Evolutionary conservation across 2,888 invertebrate species (phyloP), one percentile per base, ranked within the genome.

Genomic region (Leptinotarsa rubiginosa): DNA sequence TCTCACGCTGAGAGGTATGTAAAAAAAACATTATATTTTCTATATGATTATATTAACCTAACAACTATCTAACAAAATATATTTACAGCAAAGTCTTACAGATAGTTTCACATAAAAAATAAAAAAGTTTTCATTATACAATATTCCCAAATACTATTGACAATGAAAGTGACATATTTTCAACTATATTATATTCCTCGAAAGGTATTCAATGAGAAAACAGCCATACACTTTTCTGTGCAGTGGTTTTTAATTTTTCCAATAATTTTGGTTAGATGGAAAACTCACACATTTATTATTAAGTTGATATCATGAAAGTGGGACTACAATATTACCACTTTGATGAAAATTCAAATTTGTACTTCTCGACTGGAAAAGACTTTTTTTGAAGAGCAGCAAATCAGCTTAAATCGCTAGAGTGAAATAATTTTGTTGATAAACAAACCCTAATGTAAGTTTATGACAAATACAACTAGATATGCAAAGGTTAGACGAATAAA

Each of bases 41-140:
- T 59, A 31, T 41, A 65, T 67, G 50, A 68, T 62, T 72, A 68
- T 50, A 47, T 74, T 73, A 71, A 68, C 65, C 74, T 74, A 69
- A 71, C 65, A 74, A 71, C 74, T 70, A 74, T 67, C 74, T 74
- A 74, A 74, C 74, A 74, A 74, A 74, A 74, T 74, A 74, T 52
- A 74, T 74, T 68, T 74, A 74, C 74, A 74, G 15, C 65, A 54
- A n/a, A 65, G 62, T 31, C 62, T 62, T 62, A 62, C 16, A 16
- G 31, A 49, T 72, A 72, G 62, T 64, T 50, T 72, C 47, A 22
- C 56, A 67, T n/a, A 59, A 20, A 67, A 49, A 68, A 56, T 50
- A 62, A 68, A 72, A 72, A 66, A 66, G 16, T 12, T 7, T 10
- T 18, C 20, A 12, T 56, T 16, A 12, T 56, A 22, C 47, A 50